Base-by-base conservation (phyloP, 2,113 vertebrate genomes). In the Struthio camelus region DNA sequence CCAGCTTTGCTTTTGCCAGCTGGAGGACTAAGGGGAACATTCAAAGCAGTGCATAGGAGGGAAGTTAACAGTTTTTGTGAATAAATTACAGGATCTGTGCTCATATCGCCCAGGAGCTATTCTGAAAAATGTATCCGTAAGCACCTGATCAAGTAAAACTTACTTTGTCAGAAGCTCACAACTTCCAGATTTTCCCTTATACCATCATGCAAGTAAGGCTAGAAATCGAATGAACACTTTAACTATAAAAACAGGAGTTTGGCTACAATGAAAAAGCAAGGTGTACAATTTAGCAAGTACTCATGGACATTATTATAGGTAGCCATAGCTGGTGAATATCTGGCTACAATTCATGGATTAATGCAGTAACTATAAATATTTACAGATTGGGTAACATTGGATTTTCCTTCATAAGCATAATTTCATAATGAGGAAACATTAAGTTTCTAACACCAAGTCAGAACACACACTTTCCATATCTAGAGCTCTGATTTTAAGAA, bases 51-150 rank as follows among this genome's bases (percentile, higher is more conserved):
- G 44, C 5, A 19, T 92, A 72, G 64, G 18, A 70, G 30, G 42
- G 73, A 84, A 96, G 44, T 61, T 85, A 69, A 86, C 62, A 89
- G 50, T 13, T 85, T 94, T 76, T 86, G 48, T 85, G 67, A 91
- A 58, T 87, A 90, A 87, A 87, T 69, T 62, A 81, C 28, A 53
- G 36, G 16, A 54, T 54, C 88, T 86, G 59, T 81, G 73, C 80
- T 94, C 75, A 30, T 79, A 83, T 56, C 46, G 86, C 32, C 53
- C 38, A 90, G 67, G 34, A 20, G 38, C 3, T 46, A 76, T 93
- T 95, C 82, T 61, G 34, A 75, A 90, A 90, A 84, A 16, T 14
- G 65, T 28, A 46, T 8, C 36, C 10, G 11, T 64, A 90, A 89
- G 22, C 62, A n/a, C 75, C 8, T 89, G 72, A 87, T 61, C 76